Conservation (phyloP, 2,888 invertebrate species). For the Xiphydria camelus region DNA sequence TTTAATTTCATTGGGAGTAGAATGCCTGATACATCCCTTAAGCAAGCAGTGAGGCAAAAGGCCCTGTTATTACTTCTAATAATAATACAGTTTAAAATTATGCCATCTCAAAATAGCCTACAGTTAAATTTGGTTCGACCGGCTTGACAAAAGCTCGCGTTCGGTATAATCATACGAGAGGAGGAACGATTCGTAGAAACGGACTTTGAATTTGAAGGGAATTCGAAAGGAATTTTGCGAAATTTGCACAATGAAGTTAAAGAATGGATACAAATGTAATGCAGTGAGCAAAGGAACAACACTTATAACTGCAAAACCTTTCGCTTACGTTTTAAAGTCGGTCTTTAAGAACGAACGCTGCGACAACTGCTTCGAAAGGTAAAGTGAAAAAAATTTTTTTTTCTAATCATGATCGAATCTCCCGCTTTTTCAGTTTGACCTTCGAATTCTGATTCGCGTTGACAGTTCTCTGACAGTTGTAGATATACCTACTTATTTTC, state of each 20-base stretch:
- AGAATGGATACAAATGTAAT: constrained; percentile 16
- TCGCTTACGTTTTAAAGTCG: constrained; percentile 26
- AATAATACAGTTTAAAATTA: constrained; percentile 27
- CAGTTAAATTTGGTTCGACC: constrained; percentile 11
- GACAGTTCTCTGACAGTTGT: too few relatives aligned
- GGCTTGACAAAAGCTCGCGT: too few relatives aligned
- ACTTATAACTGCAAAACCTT: constrained; percentile 29
- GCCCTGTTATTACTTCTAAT: constrained; percentile 21
- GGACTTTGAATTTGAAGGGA: too few relatives aligned
- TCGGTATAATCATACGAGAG: too few relatives aligned
- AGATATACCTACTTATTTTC: too few relatives aligned
- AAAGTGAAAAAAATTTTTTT: constrained; percentile 7
- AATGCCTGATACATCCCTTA: too few relatives aligned
- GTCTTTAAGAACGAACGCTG: constrained; percentile 24
- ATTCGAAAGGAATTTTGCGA: too few relatives aligned
- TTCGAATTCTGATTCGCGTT: too few relatives aligned
- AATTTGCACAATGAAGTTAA: constrained; percentile 24
- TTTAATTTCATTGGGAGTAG: too few relatives aligned
- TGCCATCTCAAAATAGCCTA: constrained; percentile 28
- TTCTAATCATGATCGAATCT: neutral
- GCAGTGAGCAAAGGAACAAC: constrained; percentile 20
- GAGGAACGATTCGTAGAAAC: too few relatives aligned
- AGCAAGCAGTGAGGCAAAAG: constrained; percentile 19
- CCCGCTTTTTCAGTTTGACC: too few relatives aligned
- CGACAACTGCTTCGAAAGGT: constrained; percentile 32